Base-by-base conservation (phyloP, 2,888 invertebrate genomes). In the Barypeithes pellucidus region DNA sequence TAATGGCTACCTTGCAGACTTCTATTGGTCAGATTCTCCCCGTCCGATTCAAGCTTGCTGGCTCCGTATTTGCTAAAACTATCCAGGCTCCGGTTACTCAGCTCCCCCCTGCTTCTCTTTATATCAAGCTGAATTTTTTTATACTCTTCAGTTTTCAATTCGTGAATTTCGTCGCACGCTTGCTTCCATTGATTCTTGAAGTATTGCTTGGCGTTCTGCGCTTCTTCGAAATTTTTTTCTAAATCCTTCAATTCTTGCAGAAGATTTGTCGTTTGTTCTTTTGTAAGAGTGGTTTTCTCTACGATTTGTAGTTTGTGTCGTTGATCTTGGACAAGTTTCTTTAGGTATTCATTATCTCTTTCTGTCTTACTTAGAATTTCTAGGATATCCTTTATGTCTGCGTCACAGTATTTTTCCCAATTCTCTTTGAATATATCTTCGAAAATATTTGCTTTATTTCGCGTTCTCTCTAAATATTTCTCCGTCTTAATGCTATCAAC, bases 141-240 rank as follows among this genome's bases (percentile, higher is more conserved):
- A 45, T 91, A 86, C 73, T 89, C 86, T 80, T 87, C 87, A 45
- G 88, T 86, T 81, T 91, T 92, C 73, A 90, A 83, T 50, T 75
- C 87, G 75, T 93, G 93, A 66, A 93, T 87, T 80, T 93, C 93
- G 0, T 91, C 86, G 2, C 92, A 90, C 0, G 91, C 90, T 16
- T 57, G 61, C 47, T 73, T 67, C 92, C 93, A 94, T 81, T 94
- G 91, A 79, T 91, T 91, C 81, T 94, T 94, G 85, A 94, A 94
- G 82, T 92, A 93, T 12, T 89, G 86, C 83, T 93, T 94, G 41
- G 91, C 90, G 69, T 90, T 90, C 67, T 90, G 88, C 2, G 91
- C 89, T 68, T 89, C 88, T 73, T 89, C 88, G 59, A 92, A 86
- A 79, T 92, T 92, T 81, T 91, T 90, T 80, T 93, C 92, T 11